Conservation (phyloP, 1,140 invertebrate genomes). For the Cyclina sinensis region DNA sequence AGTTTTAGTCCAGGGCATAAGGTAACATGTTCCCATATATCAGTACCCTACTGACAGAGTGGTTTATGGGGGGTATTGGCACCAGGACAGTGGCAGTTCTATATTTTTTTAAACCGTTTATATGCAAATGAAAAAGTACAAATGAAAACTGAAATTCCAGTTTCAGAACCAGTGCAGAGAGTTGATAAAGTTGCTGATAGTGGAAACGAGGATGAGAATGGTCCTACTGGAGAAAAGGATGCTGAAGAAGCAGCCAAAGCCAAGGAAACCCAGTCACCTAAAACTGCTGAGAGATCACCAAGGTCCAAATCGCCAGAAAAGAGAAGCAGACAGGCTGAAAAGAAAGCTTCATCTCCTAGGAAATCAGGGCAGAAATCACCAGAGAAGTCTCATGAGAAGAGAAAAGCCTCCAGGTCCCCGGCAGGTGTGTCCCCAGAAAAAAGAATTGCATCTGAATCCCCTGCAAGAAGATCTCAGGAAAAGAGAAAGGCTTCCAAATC, state of each 20-base stretch:
- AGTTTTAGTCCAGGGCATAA: too few relatives aligned
- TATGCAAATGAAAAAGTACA: too few relatives aligned
- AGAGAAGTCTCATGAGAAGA: slow-evolving; percentile 2
- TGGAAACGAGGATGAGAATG: neutral
- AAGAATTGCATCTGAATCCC: slow-evolving; percentile 50
- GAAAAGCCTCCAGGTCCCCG: slow-evolving; percentile 48
- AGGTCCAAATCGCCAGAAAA: neutral
- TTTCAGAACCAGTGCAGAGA: neutral
- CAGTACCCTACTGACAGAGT: too few relatives aligned
- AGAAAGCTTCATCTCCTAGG: neutral
- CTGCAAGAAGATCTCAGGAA: slow-evolving; percentile 14
- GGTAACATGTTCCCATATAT: too few relatives aligned
- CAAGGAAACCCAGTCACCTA: neutral
- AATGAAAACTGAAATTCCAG: neutral
- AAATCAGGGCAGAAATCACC: neutral
- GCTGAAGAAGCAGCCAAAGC: neutral
- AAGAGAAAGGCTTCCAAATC: slow-evolving; percentile 54
- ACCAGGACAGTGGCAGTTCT: too few relatives aligned
- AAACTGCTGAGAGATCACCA: neutral
- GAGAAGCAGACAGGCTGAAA: neutral
- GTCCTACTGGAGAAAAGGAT: neutral
- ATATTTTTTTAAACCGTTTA: too few relatives aligned
- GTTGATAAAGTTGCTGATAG: neutral
- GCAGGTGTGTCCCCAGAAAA: slow-evolving; percentile 25
- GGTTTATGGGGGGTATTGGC: too few relatives aligned